Conservation (phyloP, 2,113 vertebrate genomes). For the Setophaga petechia region DNA sequence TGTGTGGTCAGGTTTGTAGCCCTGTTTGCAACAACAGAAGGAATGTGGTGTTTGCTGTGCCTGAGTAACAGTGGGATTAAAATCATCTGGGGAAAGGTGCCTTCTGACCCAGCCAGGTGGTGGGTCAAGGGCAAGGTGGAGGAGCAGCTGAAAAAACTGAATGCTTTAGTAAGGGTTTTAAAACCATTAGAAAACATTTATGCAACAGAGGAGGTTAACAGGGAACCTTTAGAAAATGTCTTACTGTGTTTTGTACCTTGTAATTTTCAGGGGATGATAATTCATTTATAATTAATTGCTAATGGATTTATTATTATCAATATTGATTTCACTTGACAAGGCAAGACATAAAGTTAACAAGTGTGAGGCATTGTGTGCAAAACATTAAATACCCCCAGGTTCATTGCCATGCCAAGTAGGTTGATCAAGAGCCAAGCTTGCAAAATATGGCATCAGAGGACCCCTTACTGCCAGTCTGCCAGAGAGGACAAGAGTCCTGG, state of each 20-base stretch:
- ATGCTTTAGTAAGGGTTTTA: neutral
- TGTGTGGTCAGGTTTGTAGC: neutral
- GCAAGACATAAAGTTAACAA: neutral
- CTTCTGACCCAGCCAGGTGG: neutral
- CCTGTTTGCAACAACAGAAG: neutral
- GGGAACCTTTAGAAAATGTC: neutral
- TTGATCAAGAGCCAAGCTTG: neutral
- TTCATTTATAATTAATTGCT: conserved; percentile 5
- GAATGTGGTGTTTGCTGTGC: neutral
- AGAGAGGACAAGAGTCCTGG: neutral
- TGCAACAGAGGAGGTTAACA: neutral
- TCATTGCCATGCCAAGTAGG: neutral
- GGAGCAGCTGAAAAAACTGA: neutral
- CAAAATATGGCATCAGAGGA: neutral
- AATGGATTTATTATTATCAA: conserved; percentile 23
- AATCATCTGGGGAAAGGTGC: neutral
- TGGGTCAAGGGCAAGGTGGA: neutral
- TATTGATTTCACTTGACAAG: conserved; percentile 15
- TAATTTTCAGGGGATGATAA: neutral
- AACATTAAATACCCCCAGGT: neutral
- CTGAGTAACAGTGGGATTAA: rapidly evolving
- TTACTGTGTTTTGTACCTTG: neutral
- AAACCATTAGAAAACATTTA: neutral
- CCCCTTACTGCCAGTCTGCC: neutral
- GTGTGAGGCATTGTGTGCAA: neutral